Conservation (phyloP, 2,797 vertebrate genomes). For the Nannoperca obscura region DNA sequence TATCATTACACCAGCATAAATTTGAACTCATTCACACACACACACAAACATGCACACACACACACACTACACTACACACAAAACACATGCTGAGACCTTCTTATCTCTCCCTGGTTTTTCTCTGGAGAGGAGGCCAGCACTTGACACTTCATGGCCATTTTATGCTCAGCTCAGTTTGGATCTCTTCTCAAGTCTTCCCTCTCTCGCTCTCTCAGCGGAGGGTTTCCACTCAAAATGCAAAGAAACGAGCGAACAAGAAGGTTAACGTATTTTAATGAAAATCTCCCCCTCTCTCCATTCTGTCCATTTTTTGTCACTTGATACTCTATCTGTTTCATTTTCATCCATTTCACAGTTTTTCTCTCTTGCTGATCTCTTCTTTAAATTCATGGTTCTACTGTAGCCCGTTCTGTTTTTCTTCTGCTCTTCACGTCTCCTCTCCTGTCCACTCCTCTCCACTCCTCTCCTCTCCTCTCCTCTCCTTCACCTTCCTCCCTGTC, state of each 20-base stretch:
- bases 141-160: constrained; percentile 66
- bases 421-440: constrained; percentile 12
- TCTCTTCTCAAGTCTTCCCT: constrained; percentile 3
- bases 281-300: constrained; percentile 25
- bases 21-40: constrained; percentile 6
- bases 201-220: constrained; percentile 21
- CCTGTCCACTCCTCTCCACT: neutral
- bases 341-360: constrained; percentile 51
- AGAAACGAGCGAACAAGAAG: constrained; percentile 38
- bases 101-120: constrained; percentile 29
- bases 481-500: constrained; percentile 15
- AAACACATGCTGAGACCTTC: constrained; percentile 29
- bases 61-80: neutral
- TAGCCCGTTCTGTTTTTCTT: constrained; percentile 8
- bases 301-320: constrained; percentile 39
- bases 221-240: constrained; percentile 58
- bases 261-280: constrained; percentile 56
- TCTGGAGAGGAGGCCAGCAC: constrained; percentile 39
- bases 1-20: neutral
- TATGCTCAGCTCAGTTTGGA: constrained; percentile 27
- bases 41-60: neutral
- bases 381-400: constrained; percentile 49
- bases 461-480: constrained; percentile 4
- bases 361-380: constrained; percentile 40
- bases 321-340: constrained; percentile 48